Percentiles rank a stretch among this genome's conserved stretches.
Evolutionary conservation across 2,113 vertebrate genomes (phyloP).

Genomic region (Rhea americana): DNA sequence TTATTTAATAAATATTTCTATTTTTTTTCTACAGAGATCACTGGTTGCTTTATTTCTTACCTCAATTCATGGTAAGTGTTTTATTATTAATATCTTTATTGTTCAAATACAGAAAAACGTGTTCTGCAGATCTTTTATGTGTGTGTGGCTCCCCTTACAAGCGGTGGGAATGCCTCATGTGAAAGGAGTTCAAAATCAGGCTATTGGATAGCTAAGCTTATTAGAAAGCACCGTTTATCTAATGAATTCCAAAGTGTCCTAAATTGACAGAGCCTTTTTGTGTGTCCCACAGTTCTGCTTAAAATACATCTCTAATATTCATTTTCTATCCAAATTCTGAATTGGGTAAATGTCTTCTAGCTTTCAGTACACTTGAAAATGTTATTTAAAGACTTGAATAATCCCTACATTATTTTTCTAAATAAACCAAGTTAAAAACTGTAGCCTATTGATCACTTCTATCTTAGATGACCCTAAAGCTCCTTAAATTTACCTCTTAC

Average conservation of each 20-base stretch:
- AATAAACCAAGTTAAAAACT: background rate
- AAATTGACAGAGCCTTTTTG: background rate
- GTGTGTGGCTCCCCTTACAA: background rate
- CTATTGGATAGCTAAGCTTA: background rate
- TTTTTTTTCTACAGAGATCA: background rate
- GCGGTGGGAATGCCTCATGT: background rate
- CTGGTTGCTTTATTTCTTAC: background rate
- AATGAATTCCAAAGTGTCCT: background rate
- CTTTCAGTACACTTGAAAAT: background rate
- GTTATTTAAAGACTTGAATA: background rate
- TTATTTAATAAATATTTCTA: background rate
- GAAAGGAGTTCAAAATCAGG: background rate
- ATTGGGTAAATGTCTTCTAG: background rate
- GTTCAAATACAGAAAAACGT: background rate
- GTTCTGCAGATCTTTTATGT: background rate
- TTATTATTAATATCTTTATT: background rate
- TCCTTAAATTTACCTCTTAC: background rate
- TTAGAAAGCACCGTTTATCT: background rate
- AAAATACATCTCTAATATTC: accelerated
- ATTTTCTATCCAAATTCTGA: background rate
- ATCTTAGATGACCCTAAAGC: background rate
- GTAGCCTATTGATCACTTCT: background rate
- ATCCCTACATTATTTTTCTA: background rate
- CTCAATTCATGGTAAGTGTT: background rate
- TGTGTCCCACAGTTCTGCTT: background rate